Evolutionary conservation across 2,888 invertebrate species (phyloP).

Genomic region (Allolobophora icterica): DNA sequence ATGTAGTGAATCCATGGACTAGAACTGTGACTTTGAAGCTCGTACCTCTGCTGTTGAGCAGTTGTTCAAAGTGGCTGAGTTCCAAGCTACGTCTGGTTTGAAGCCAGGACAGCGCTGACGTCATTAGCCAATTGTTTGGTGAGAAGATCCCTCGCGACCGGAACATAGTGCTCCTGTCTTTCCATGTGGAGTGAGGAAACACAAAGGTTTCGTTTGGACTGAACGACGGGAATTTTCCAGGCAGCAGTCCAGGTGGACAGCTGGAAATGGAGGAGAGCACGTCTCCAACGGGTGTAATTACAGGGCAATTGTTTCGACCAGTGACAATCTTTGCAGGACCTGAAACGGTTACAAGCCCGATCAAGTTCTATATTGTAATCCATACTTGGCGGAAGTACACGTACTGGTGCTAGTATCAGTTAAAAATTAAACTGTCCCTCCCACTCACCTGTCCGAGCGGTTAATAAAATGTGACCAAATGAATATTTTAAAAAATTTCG

Average conservation of each 20-base stretch:
- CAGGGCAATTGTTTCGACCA: background rate
- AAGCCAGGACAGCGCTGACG: slow-evolving; percentile 22
- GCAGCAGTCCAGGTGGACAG: background rate
- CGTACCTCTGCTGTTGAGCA: slow-evolving; percentile 22
- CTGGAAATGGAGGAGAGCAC: background rate
- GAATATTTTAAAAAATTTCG: too few relatives aligned
- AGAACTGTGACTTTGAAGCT: background rate
- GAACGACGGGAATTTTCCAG: slow-evolving; percentile 21
- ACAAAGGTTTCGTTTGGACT: background rate
- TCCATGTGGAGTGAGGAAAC: background rate
- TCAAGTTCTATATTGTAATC: too few relatives aligned
- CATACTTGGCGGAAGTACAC: too few relatives aligned
- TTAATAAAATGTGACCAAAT: too few relatives aligned
- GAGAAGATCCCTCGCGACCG: background rate
- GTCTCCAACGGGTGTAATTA: background rate
- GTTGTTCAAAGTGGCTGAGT: background rate
- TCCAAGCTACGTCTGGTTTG: background rate
- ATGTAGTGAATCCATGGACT: background rate
- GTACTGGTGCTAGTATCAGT: too few relatives aligned
- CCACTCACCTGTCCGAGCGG: background rate
- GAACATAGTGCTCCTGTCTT: background rate
- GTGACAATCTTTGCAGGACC: background rate
- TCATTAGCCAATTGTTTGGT: slow-evolving; percentile 11
- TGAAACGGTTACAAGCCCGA: background rate
- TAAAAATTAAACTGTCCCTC: too few relatives aligned